Conservation (phyloP, 2,888 invertebrate species). For the Lycocerus yunnanus region DNA sequence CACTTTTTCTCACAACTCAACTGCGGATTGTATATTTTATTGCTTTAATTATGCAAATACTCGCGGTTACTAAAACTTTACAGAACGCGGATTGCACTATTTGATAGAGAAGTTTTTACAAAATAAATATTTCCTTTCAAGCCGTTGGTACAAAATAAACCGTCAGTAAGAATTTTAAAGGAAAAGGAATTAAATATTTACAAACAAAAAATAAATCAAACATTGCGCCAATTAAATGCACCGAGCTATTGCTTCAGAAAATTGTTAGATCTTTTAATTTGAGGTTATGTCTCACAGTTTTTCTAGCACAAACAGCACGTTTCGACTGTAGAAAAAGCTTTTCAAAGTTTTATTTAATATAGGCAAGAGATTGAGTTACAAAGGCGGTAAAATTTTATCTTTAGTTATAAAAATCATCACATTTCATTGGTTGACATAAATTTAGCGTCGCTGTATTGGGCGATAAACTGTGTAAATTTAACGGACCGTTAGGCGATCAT, state of each 20-base stretch:
- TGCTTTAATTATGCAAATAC: neutral
- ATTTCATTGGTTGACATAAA: neutral
- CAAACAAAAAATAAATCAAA: neutral
- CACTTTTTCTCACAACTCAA: neutral
- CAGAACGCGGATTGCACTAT: neutral
- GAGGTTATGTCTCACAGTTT: neutral
- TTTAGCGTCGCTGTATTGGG: neutral
- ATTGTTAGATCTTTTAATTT: neutral
- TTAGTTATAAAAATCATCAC: neutral
- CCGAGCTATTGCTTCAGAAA: neutral
- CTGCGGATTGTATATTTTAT: neutral
- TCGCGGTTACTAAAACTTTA: neutral
- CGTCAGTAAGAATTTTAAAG: neutral
- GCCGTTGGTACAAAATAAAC: too few species aligned
- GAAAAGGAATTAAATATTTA: neutral
- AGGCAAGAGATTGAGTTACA: neutral
- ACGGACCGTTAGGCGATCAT: neutral
- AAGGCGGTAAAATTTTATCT: neutral
- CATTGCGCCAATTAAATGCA: neutral
- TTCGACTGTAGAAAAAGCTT: neutral
- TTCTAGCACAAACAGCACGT: neutral
- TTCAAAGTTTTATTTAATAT: neutral
- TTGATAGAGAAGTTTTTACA: neutral
- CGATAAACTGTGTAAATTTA: neutral
- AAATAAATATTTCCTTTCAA: neutral